Evolutionary conservation across 2,888 invertebrate genomes (phyloP), one percentile per base, ranked within the genome.

Genomic region (Gisinianus flammeolus): DNA sequence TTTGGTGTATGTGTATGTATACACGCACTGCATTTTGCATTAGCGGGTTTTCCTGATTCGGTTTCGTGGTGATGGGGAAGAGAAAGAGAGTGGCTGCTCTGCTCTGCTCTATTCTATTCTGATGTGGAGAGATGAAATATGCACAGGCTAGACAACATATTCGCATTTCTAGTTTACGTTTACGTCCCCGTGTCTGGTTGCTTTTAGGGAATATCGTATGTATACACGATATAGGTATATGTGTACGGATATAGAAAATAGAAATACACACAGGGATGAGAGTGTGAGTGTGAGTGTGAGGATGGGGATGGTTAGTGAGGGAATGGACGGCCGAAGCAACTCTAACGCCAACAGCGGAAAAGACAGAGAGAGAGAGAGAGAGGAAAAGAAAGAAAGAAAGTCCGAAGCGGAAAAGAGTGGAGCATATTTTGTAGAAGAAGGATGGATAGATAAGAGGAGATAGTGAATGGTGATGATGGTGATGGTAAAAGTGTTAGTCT

Each of bases 391-490:
- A 44, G 19, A 44, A 1, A 4, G 44, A 4, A 44, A 6, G 44
- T 44, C 19, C 1, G 19, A 44, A 6, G 44, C 6, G 12, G 44
- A 44, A 44, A 44, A 30, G 44, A 35, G 22, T 12, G 12, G 1
- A 22, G 12, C 44, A 22, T 22, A 44, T 44, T 44, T 44, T 44
- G 24, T 22, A 24, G 22, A 44, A 69, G 69, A 69, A 31, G 44
- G 44, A 44, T 35, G 35, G 35, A 35, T 44, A 19, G 69, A 22
- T 35, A 69, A 69, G 33, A 69, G 44, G 22, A 58, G 58, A 72
- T 24, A 31, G 56, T 26, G 72, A 28, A 56, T 56, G 54, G 35
- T 72, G 56, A 58, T 72, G 72, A 58, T 72, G 2, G 31, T 56
- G 72, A 58, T 58, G 24, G 58, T 28, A 28, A 30, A 52, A 33